Conservation (phyloP, 2,113 vertebrate species). For the Tursiops truncatus region DNA sequence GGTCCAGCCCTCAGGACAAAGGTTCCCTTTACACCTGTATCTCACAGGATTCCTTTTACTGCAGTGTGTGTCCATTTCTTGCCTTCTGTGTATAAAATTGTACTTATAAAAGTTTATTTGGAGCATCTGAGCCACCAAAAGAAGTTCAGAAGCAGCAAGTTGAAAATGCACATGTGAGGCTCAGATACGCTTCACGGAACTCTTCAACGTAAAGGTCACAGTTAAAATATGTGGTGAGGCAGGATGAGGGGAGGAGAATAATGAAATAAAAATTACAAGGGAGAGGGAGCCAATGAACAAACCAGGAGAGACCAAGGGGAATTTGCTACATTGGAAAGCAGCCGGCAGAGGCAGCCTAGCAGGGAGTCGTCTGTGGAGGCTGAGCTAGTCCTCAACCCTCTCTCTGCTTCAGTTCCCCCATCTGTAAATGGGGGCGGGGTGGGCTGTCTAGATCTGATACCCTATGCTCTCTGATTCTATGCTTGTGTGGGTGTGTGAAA, state of each 20-base stretch:
- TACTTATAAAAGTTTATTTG: background rate
- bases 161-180: background rate
- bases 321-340: background rate
- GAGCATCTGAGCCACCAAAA: background rate
- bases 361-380: fast-evolving
- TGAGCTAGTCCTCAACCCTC: fast-evolving
- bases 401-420: background rate
- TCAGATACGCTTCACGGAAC: background rate
- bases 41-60: background rate
- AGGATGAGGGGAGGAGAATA: background rate
- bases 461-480: background rate
- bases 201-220: background rate
- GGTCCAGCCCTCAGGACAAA: background rate
- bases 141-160: background rate
- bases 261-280: conserved; percentile 41
- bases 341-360: background rate
- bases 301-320: background rate
- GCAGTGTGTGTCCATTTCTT: background rate
- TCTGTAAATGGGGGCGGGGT: background rate
- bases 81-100: background rate
- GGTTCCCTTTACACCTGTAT: background rate
- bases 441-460: background rate
- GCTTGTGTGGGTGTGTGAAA: background rate
- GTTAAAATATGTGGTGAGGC: background rate
- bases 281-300: background rate